Evolutionary conservation across 2,888 invertebrate genomes (phyloP), one percentile per base, ranked within the genome.

Genomic region (Tetanocera ferruginea): DNA sequence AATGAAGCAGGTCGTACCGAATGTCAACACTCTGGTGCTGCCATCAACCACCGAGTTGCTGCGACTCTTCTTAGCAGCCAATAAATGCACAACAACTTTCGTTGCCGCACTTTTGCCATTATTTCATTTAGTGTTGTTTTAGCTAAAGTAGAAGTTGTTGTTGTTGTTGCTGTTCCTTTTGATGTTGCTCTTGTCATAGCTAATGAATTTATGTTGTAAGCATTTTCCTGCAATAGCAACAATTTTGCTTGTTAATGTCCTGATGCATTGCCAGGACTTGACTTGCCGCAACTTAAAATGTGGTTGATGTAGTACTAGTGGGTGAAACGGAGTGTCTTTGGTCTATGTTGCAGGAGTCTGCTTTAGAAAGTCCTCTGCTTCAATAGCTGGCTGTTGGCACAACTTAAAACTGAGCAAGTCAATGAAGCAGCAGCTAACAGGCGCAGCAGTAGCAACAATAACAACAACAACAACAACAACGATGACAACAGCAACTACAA

Each of bases 191-290:
- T 60, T 72, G 72, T 55, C 37, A 23, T 34, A 72, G 72, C 72
- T 72, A 57, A 72, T 72, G 57, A 72, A 60, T 57, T 60, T 60
- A 72, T 72, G 57, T 52, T 51, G 52, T 70, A 28, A 70, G 51
- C 70, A 70, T 70, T 70, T 31, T 70, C 70, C 70, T 51, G 52
- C 70, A 43, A 52, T 8, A 43, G 70, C 25, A 70, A 70, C 70
- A 70, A 52, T 70, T 70, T 70, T 28, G 51, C 70, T 70, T 52
- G 51, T 70, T 70, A 43, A 70, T 43, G 70, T 70, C 70, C 70
- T 70, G 51, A 51, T 51, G 19, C 70, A 52, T 70, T 43, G 28
- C 57, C 60, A 5, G n/a, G 25, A 60, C n/a, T 60, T 60, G 57
- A 60, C 57, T 60, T 60, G 57, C n/a, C 11, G 57, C 57, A 19